Base-by-base conservation (phyloP, 2,797 vertebrate genomes). In the Enteromius argenteus region DNA sequence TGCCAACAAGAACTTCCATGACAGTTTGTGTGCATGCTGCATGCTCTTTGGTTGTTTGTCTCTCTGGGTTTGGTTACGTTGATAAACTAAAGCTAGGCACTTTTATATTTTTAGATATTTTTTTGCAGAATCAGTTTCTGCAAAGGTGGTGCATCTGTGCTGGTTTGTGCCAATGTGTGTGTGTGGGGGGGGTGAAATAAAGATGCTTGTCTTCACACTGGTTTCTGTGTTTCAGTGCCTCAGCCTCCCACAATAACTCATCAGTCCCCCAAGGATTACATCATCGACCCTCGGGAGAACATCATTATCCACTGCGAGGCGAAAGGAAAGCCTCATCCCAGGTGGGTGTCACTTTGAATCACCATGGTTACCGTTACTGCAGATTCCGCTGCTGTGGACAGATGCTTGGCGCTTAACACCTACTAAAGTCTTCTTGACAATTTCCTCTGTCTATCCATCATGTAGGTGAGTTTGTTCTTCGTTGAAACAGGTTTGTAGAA, bases 231-330 rank as follows among this genome's bases (percentile, higher is more conserved):
- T 90, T 69, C 95, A 99, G 98, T 99, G 92, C 96, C 95, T 1
- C 98, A 99, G 69, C 98, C 98, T 92, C 98, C 98, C 87, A 99
- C 98, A 35, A 98, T 99, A 93, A 99, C 93, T 64, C 94, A 95
- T 44, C 97, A 99, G 75, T 99, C 98, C 90, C 97, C 97, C 30
- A 99, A 99, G 94, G 96, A 99, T 94, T 99, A 97, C 91, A 98
- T 99, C 91, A 96, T 99, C 90, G 98, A 99, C 91, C 98, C 98
- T 6, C 94, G 98, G 80, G 98, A 99, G 92, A 97, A 98, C 92
- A 99, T 99, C 84, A 93, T 97, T 90, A 97, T 99, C 93, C 95
- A 97, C 84, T 99, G 98, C 89, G 98, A 99, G 89, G 98, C 98
- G 81, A 99, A 99, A 92, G 98, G 98, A 91, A 99, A 98, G 67